phyloP scores from a whole-genome alignment of 2,113 vertebrate species.

The Scophthalmus maximus region DNA sequence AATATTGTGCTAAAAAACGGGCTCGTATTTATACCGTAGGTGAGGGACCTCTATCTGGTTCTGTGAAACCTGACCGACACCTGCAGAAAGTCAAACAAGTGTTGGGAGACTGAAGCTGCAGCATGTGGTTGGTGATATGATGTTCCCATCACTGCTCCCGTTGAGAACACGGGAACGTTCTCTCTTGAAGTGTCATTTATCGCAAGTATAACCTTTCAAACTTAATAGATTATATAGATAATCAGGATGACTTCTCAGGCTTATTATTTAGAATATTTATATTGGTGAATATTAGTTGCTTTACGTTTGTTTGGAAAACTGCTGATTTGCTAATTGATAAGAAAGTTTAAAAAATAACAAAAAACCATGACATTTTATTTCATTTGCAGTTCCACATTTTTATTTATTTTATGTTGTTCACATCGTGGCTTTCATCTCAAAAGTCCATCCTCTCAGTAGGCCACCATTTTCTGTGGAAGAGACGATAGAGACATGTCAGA shows the following conservation, averaged over 20 bases:
- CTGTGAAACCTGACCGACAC: slow-evolving; percentile 33
- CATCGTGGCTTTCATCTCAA: neutral
- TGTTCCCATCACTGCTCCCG: slow-evolving; percentile 53
- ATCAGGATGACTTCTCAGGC: neutral
- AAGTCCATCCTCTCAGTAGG: slow-evolving; percentile 48
- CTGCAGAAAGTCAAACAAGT: slow-evolving; percentile 45
- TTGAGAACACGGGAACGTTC: neutral
- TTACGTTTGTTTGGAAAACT: neutral
- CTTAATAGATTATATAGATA: too few species aligned
- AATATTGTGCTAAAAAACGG: neutral
- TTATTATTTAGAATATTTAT: too few species aligned
- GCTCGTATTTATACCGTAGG: slow-evolving; percentile 65
- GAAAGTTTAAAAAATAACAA: neutral
- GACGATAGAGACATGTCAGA: slow-evolving; percentile 25
- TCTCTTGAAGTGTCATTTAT: neutral
- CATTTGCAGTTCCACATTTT: neutral
- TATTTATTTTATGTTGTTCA: slow-evolving; percentile 10
- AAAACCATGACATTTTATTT: neutral
- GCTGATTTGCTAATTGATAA: too few species aligned
- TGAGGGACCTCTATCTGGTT: neutral
- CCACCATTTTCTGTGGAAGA: slow-evolving; percentile 70
- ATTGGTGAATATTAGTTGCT: neutral
- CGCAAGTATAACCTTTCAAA: too few species aligned
- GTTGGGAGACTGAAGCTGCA: neutral
- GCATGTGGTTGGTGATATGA: slow-evolving; percentile 43